Evolutionary conservation across 2,113 vertebrate genomes (phyloP), one percentile per base, ranked within the genome.

Genomic region (Dendrocopos noguchii): DNA sequence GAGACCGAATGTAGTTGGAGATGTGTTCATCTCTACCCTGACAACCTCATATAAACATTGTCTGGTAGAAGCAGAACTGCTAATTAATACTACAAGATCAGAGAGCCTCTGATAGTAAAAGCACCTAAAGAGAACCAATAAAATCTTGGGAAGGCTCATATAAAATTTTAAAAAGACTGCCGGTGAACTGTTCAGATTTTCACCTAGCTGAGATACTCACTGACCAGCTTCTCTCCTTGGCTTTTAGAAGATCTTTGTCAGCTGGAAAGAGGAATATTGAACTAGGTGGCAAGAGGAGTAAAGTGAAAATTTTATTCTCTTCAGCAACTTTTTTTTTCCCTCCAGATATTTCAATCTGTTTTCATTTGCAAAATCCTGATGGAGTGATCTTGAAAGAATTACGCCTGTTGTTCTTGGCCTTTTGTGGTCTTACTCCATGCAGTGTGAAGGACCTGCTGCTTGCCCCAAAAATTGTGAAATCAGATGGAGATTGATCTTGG

Each of bases 381-480:
- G 95, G 95, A 97, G 96, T 89, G 88, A 80, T 96, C 97, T 97
- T 96, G 94, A 96, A 97, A 97, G 96, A 97, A 86, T 91, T 86
- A 87, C 71, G 93, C 93, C 83, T 98, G 96, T 98, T 98, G 94
- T 95, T 98, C 74, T 98, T 98, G 97, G 97, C 97, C 20, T 96
- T 96, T 96, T n/a, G 6, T 31, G 60, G 61, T 96, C 87, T 94
- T 95, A 64, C 91, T 97, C 93, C 95, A 92, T 86, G 93, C 77
- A 13, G 97, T 90, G 94, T 96, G 94, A 96, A 91, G 90, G 94
- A 97, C 95, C 95, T 96, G 84, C 95, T 96, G 95, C 96, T 97
- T 97, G 94, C 97, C 95, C 96, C 91, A 61, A 60, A 97, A 97
- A 96, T 95, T 95, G 97, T 87, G 92, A 96, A 97, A 97, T 95